phyloP scores from a whole-genome alignment of 37 sponge, comb jelly and placozoan species.

The Eunapius fragilis region DNA sequence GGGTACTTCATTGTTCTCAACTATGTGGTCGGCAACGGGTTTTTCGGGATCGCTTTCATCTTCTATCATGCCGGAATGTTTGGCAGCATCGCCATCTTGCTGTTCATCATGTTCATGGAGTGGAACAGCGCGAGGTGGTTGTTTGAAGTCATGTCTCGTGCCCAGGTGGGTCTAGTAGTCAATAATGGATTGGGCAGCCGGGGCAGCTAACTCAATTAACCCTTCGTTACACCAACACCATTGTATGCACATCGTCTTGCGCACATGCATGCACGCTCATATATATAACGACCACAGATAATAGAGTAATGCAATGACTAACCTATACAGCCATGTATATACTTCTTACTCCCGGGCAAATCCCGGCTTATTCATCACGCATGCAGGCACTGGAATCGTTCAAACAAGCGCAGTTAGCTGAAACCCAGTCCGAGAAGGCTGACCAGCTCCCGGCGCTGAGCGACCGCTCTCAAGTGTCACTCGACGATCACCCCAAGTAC shows the following conservation, averaged over 20 bases:
- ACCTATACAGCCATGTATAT: no score
- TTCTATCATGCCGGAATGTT: slow-evolving; percentile 42
- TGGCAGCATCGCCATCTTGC: slow-evolving; percentile 15
- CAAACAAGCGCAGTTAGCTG: background rate
- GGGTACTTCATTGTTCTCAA: slow-evolving; percentile 20
- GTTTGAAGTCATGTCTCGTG: slow-evolving; percentile 51
- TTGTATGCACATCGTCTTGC: no score
- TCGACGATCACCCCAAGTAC: background rate
- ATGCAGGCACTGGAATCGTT: background rate
- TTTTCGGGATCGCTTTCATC: slow-evolving; percentile 2
- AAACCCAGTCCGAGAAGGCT: background rate
- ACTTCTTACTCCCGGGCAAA: no score
- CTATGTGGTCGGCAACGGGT: slow-evolving; percentile 8
- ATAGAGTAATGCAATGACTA: background rate
- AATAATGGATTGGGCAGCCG: no score
- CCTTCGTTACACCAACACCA: no score
- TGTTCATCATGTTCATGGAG: slow-evolving; percentile 21
- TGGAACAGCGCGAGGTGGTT: slow-evolving; percentile 42
- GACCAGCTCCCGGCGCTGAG: background rate
- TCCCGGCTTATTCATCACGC: background rate
- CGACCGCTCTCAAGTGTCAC: background rate
- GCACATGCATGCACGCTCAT: no score
- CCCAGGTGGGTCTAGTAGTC: slow-evolving; percentile 28
- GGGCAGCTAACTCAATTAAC: no score
- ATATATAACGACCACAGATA: background rate